A percentile compares a stretch with the other conserved stretches of the same genome.
Evolutionary conservation across 2,797 vertebrate species (phyloP).

Genomic region (Cercopithecus mitis): DNA sequence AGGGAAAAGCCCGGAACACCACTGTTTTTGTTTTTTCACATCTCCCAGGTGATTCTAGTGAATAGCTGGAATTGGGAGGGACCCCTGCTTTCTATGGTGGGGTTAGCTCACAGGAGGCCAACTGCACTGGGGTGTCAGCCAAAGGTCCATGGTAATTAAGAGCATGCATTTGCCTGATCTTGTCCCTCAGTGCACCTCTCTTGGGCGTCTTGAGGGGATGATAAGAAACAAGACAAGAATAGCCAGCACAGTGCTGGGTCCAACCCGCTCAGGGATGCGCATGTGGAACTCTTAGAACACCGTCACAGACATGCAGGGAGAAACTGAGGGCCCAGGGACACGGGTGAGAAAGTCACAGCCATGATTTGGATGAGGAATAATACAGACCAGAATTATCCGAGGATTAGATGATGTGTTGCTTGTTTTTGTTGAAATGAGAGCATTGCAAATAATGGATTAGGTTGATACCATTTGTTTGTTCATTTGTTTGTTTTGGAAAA

Average conservation of each 20-base stretch:
- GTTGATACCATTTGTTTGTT: neutral
- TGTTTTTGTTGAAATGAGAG: neutral
- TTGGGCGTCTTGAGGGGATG: neutral
- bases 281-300: neutral
- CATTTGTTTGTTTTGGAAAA: neutral
- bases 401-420: neutral
- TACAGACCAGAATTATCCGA: neutral
- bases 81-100: neutral
- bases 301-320: accelerated
- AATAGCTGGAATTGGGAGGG: neutral
- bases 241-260: neutral
- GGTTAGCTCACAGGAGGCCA: neutral
- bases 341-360: accelerated
- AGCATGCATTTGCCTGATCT: neutral
- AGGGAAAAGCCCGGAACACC: neutral
- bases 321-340: accelerated
- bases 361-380: neutral
- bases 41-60: neutral
- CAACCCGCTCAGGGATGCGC: no score
- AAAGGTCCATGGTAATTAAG: neutral
- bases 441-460: neutral
- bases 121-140: no score
- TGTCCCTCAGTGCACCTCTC: neutral
- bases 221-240: neutral
- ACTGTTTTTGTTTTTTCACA: neutral